phyloP scores from a whole-genome alignment of 2,797 vertebrate species.

The Cephalopachus bancanus region DNA sequence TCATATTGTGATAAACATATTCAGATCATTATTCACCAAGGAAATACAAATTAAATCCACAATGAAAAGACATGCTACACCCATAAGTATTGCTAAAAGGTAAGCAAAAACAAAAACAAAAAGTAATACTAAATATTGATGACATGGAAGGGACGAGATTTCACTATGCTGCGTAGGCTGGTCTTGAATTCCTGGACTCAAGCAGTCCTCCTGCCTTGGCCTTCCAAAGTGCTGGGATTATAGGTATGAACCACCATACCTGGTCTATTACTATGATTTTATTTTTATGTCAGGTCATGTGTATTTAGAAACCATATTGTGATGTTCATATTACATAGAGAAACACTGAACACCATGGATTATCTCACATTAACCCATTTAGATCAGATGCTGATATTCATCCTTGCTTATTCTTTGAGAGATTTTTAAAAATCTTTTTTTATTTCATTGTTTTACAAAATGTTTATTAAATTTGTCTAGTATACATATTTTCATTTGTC shows the following conservation, averaged over 20 bases:
- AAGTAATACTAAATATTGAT: too few relatives aligned
- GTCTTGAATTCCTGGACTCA: too few relatives aligned
- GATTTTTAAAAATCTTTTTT: conserved; percentile 20
- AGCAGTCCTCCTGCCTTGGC: too few relatives aligned
- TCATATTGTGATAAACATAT: background rate
- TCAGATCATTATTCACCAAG: background rate
- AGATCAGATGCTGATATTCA: conserved; percentile 93
- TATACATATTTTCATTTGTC: too few relatives aligned
- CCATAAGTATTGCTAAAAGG: background rate
- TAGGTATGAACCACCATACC: too few relatives aligned
- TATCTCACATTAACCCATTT: conserved; percentile 93
- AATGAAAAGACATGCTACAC: background rate
- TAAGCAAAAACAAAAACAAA: background rate
- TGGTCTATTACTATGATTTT: conserved; percentile 51
- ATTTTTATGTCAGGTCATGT: conserved; percentile 91
- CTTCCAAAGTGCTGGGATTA: too few relatives aligned
- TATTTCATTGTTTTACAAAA: too few relatives aligned
- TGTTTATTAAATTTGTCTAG: too few relatives aligned
- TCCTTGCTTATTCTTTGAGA: conserved; percentile 93
- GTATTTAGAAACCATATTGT: conserved; percentile 95
- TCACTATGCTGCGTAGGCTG: too few relatives aligned
- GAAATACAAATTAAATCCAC: background rate
- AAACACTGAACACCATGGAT: conserved; percentile 92
- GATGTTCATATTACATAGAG: conserved; percentile 93
- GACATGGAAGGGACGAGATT: background rate